These are phyloP conservation scores for Diglossa cyanea DNA, from an alignment of 2,797 vertebrate species.

Conservation along the genomic window DNA sequence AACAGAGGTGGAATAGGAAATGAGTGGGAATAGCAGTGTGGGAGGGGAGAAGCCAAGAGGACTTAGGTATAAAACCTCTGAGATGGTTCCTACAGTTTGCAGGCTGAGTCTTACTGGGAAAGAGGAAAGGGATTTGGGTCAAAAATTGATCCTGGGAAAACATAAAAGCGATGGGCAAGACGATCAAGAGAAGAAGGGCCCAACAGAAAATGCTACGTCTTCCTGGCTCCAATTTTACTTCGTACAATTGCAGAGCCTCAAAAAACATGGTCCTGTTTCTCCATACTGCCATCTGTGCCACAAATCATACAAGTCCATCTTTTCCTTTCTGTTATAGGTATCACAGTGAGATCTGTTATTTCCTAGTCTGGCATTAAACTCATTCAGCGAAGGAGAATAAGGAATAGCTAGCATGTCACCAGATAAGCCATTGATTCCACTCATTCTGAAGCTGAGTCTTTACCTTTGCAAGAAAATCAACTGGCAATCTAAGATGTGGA, in stretches of 20 bases:
- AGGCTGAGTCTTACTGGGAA: neutral
- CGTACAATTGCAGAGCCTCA: neutral
- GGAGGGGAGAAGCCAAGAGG: neutral
- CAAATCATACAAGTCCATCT: neutral
- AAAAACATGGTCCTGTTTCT: neutral
- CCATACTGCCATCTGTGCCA: neutral
- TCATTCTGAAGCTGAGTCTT: neutral
- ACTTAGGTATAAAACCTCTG: neutral
- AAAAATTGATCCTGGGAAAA: neutral
- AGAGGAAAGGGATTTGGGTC: neutral
- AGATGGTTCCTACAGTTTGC: neutral
- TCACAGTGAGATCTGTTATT: neutral
- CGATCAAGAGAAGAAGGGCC: neutral
- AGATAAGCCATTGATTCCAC: neutral
- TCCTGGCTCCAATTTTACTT: neutral
- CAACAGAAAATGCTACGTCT: neutral
- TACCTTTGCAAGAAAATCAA: neutral
- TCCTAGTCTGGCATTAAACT: neutral
- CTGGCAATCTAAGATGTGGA: neutral
- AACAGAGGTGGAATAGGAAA: neutral
- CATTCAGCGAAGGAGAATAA: neutral
- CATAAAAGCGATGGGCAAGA: neutral
- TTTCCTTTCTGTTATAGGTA: neutral
- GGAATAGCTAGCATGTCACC: neutral
- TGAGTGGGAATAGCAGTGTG: neutral